A percentile compares a stretch with the other conserved stretches of the same genome.
These are phyloP conservation scores for Falco rusticolus DNA, from an alignment of 2,797 vertebrate genomes.

Conservation along the genomic window DNA sequence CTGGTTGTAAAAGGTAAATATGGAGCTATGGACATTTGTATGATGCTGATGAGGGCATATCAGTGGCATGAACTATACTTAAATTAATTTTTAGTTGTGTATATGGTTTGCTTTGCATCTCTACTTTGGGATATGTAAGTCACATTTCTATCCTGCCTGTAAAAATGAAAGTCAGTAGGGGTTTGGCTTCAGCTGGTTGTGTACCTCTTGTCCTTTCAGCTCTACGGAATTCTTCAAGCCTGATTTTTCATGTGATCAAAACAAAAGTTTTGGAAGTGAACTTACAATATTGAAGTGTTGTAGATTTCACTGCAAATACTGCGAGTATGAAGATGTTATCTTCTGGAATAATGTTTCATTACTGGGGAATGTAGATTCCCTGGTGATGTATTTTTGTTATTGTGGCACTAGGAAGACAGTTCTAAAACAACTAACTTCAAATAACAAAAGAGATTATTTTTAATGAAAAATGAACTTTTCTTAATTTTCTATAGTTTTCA, in stretches of 20 bases:
- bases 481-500: background rate
- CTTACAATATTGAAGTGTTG: constrained; percentile 22
- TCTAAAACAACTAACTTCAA: background rate
- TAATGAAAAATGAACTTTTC: background rate
- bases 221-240: background rate
- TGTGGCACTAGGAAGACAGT: background rate
- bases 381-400: constrained; percentile 2
- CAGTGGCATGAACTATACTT: background rate
- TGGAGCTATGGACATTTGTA: background rate
- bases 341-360: background rate
- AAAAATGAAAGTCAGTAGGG: background rate
- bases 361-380: background rate
- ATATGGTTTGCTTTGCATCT: background rate
- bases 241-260: background rate
- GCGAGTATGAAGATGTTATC: background rate
- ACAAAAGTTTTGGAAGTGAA: background rate
- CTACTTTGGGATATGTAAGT: background rate
- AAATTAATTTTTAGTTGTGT: background rate
- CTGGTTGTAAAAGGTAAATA: background rate
- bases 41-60: background rate
- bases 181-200: background rate
- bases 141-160: background rate
- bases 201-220: background rate
- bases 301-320: background rate
- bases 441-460: background rate